Evolutionary conservation across 2,797 vertebrate species (phyloP), one percentile per base, ranked within the genome.

Genomic region (Coendou prehensilis): DNA sequence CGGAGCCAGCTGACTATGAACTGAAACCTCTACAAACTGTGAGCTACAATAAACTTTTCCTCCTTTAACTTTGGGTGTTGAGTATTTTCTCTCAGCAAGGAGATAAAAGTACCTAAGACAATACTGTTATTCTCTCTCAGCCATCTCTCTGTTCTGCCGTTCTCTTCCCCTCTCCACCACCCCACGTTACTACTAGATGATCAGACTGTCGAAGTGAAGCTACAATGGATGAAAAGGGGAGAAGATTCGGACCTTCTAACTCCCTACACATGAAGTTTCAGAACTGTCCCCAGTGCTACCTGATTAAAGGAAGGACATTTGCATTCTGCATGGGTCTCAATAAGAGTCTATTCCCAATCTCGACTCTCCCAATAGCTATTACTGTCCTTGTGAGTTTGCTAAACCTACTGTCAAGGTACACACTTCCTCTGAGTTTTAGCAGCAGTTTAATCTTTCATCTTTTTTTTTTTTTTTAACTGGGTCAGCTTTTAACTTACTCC

Each of bases 401-500:
- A 80, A 71, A 76, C 2, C 41, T 78, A 28, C 30, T 59, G 4
- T 30, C 61, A 64, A 95, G 41, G 26, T 47, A 83, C 13, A 87
- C 28, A 79, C 8, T 69, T 76, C 28, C 64, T 93, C 67, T 50
- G 17, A 30, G 26, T 81, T 89, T 81, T 84, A 93, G 20, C 20
- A 86, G 4, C 6, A 28, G n/a, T 86, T 94, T 91, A 87, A 76
- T 75, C 78, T 52, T 59, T 61, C 14, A 79, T 54, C 69, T 83
- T 87, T 57, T 71, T 28, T 73, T 71, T 28, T 73, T 78, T 37
- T 54, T 87, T 87, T 0, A 37, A 93, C 22, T 57, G 71, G 41
- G 20, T 1, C 64, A 50, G 13, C 33, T 87, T 82, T 94, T 87
- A 57, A 98, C 99, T 99, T 98, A 99, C 99, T 98, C 99, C 99